A percentile compares a stretch with the other conserved stretches of the same genome.
These are phyloP conservation scores for Sebastes oblongus DNA, from an alignment of 2,797 vertebrate species.

Conservation along the genomic window DNA sequence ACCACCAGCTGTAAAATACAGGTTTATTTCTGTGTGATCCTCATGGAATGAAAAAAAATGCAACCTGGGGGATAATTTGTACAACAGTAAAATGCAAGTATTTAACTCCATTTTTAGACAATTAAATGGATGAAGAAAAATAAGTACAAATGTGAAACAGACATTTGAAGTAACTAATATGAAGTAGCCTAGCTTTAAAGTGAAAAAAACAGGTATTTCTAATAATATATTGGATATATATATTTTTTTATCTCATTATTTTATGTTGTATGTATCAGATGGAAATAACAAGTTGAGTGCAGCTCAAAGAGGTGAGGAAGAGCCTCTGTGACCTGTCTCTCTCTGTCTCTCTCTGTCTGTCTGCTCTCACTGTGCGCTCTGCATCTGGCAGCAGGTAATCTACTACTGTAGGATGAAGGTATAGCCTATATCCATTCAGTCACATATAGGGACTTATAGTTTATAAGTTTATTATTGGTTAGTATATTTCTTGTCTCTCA, in stretches of 20 bases:
- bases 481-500: no score
- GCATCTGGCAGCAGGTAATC: neutral
- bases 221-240: no score
- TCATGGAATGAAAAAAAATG: neutral
- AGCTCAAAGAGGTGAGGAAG: conserved; percentile 29
- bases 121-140: no score
- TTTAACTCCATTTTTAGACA: no score
- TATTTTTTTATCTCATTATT: no score
- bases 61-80: neutral
- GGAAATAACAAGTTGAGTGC: conserved; percentile 57
- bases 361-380: neutral
- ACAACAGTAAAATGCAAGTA: neutral
- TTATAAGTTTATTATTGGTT: no score
- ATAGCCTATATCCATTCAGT: neutral
- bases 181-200: no score
- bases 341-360: neutral
- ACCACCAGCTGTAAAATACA: neutral
- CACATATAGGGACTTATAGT: no score
- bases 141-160: no score
- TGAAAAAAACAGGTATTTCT: neutral
- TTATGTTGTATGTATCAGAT: neutral
- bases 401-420: no score
- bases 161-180: no score
- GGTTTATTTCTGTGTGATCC: neutral
- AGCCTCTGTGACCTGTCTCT: neutral